A percentile compares a stretch with the other conserved stretches of the same genome.
These are phyloP conservation scores for Vireo altiloquus DNA, from an alignment of 2,113 vertebrate genomes.

Conservation along the genomic window DNA sequence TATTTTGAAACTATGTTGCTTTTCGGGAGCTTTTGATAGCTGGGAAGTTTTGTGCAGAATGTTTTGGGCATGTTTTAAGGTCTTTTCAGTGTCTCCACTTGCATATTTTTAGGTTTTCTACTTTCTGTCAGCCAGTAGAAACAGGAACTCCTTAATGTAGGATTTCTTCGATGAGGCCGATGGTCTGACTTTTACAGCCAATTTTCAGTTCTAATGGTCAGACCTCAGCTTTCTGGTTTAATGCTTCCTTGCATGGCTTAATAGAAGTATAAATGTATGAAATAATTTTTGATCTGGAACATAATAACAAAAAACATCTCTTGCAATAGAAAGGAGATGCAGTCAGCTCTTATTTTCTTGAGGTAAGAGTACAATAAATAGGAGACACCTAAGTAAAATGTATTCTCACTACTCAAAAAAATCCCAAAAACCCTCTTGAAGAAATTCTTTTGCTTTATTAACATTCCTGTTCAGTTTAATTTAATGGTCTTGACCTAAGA, in stretches of 20 bases:
- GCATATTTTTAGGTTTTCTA: not conserved
- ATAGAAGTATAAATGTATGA: not conserved
- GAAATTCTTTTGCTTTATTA: not conserved
- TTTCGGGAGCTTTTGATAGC: not conserved
- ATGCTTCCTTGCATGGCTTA: not conserved
- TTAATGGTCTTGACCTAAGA: not conserved
- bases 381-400: not conserved
- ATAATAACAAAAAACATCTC: not conserved
- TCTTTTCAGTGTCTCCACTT: not conserved
- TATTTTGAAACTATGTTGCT: not conserved
- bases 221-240: not conserved
- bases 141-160: not conserved
- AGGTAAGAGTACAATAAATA: not conserved
- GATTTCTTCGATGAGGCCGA: fast-evolving
- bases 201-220: not conserved
- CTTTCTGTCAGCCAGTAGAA: not conserved
- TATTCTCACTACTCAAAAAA: not conserved
- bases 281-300: not conserved
- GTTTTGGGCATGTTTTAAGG: not conserved
- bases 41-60: not conserved
- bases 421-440: not conserved
- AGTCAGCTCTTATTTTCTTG: not conserved
- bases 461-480: not conserved
- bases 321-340: not conserved
- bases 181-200: not conserved